These are phyloP conservation scores for Sinonovacula constricta DNA, from an alignment of 1,140 invertebrate species.

Conservation along the genomic window DNA sequence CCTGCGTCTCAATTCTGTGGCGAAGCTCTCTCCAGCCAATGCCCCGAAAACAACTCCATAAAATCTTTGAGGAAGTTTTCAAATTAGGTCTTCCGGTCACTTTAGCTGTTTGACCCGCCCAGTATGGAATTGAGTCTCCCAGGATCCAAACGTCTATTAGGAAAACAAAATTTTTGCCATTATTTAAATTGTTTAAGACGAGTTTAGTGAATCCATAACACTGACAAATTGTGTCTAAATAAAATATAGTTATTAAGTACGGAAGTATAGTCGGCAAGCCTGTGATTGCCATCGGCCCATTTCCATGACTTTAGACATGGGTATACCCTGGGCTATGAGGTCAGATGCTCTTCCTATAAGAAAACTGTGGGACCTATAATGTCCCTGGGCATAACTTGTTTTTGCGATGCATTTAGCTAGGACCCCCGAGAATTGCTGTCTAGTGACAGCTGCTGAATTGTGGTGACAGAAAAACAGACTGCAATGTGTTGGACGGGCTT, in stretches of 20 bases:
- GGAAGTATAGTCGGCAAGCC: constrained; percentile 4
- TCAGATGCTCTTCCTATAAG: constrained; percentile 11
- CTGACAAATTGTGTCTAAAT: neutral
- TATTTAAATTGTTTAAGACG: too few species aligned
- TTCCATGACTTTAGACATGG: neutral
- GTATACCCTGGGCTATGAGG: neutral
- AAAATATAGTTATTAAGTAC: neutral
- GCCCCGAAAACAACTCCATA: neutral
- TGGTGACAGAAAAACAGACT: constrained; percentile 21
- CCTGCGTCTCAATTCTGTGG: neutral
- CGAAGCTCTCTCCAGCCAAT: neutral
- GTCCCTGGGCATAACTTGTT: neutral
- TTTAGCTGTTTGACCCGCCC: too few species aligned
- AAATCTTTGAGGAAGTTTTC: neutral
- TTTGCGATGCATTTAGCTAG: neutral
- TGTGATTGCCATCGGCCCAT: constrained; percentile 2
- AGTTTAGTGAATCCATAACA: neutral
- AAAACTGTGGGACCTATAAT: neutral
- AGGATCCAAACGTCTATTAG: neutral
- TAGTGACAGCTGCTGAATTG: neutral
- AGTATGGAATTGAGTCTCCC: neutral
- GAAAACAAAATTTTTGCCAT: neutral
- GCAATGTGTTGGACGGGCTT: too few species aligned
- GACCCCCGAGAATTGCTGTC: neutral
- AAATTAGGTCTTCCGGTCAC: neutral